Evolutionary conservation across 1,140 invertebrate species (phyloP).

Genomic region (Araneus ventricosus): DNA sequence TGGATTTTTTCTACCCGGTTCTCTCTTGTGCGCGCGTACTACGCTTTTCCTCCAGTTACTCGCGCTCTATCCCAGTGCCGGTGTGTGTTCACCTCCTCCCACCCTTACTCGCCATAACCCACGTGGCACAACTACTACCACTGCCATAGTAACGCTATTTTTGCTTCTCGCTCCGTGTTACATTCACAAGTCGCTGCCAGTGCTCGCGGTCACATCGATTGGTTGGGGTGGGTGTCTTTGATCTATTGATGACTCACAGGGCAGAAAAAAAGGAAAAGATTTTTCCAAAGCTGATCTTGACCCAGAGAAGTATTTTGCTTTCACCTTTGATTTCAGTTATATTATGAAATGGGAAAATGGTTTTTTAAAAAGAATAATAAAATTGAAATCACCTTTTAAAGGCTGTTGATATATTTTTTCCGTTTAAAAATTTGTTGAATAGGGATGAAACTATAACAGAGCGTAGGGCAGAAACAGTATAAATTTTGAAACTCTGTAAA

Average conservation of each 20-base stretch:
- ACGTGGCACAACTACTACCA: slow-evolving; percentile 58
- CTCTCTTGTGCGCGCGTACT: slow-evolving; percentile 23
- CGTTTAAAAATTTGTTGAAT: too few relatives aligned
- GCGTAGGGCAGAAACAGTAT: too few relatives aligned
- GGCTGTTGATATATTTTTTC: too few relatives aligned
- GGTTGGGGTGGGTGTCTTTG: slow-evolving; percentile 6
- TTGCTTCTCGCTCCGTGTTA: slow-evolving; percentile 38
- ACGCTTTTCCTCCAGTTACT: slow-evolving; percentile 19
- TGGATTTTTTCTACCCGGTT: slow-evolving; percentile 51
- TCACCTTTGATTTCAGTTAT: too few relatives aligned
- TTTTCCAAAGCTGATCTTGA: neutral
- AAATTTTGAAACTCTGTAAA: too few relatives aligned
- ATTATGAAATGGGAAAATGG: too few relatives aligned
- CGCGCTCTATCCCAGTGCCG: neutral
- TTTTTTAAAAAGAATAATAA: too few relatives aligned
- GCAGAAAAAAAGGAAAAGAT: neutral
- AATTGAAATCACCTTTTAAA: too few relatives aligned
- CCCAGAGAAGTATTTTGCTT: neutral
- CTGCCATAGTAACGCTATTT: slow-evolving; percentile 65
- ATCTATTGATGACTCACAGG: slow-evolving; percentile 14
- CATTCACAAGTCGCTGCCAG: slow-evolving; percentile 59
- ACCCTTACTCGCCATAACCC: slow-evolving; percentile 51
- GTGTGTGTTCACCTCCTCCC: neutral
- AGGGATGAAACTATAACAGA: too few relatives aligned
- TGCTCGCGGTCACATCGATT: slow-evolving; percentile 26